Evolutionary conservation across 2,888 invertebrate genomes (phyloP).

Genomic region (Margaritifera margaritifera): DNA sequence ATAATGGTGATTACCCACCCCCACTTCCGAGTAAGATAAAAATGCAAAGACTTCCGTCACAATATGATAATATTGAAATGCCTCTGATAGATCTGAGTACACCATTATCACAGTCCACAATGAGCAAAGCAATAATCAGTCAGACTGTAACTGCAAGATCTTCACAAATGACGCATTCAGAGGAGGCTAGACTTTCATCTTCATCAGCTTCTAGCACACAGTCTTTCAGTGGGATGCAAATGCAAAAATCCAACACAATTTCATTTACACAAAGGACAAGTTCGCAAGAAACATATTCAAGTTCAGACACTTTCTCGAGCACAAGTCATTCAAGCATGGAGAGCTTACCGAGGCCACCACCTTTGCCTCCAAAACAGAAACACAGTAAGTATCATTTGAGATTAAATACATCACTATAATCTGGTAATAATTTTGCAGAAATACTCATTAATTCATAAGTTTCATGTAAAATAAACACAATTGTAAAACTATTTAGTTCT

Average conservation of each 20-base stretch:
- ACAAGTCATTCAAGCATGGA: slow-evolving; percentile 63
- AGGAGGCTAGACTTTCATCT: slow-evolving; percentile 51
- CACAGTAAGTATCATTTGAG: slow-evolving; percentile 86
- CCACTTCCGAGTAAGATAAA: slow-evolving; percentile 79
- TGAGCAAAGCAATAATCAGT: slow-evolving; percentile 40
- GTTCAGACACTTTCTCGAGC: slow-evolving; percentile 64
- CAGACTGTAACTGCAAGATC: slow-evolving; percentile 40
- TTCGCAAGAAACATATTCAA: slow-evolving; percentile 65
- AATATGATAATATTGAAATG: slow-evolving; percentile 80
- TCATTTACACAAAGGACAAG: slow-evolving; percentile 52
- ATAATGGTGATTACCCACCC: slow-evolving; percentile 65
- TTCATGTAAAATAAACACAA: neutral
- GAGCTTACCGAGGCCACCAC: slow-evolving; percentile 77
- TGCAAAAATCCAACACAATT: slow-evolving; percentile 49
- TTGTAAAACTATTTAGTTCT: neutral
- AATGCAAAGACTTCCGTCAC: slow-evolving; percentile 79
- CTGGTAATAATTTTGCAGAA: neutral
- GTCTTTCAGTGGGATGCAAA: slow-evolving; percentile 50
- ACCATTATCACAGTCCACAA: slow-evolving; percentile 25
- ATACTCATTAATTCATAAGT: neutral
- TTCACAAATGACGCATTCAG: slow-evolving; percentile 31
- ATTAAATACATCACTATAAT: neutral
- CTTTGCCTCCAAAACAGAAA: slow-evolving; percentile 92
- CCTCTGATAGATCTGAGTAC: slow-evolving; percentile 21
- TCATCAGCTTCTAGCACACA: slow-evolving; percentile 51